Percentiles rank a stretch among this genome's conserved stretches.
Evolutionary conservation across 2,797 vertebrate genomes (phyloP).

Genomic region (Pseudochirops cupreus): DNA sequence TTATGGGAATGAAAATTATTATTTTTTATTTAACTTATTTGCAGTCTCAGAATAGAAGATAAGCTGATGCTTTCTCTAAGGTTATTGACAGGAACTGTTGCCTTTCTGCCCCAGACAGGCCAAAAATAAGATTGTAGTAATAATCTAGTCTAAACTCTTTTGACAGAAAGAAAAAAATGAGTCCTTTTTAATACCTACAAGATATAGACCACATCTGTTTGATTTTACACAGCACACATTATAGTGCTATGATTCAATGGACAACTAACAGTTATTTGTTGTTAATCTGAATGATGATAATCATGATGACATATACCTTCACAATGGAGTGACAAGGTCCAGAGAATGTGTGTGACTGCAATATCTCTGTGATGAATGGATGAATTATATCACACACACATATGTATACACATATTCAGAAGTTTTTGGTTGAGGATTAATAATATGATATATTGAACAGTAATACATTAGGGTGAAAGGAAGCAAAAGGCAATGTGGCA

Average conservation of each 20-base stretch:
- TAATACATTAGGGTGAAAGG: neutral
- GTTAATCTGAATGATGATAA: neutral
- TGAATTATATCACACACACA: neutral
- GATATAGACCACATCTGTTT: neutral
- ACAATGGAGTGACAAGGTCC: neutral
- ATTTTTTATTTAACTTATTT: neutral
- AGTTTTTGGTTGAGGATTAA: conserved; percentile 3
- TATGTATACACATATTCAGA: neutral
- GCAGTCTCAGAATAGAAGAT: neutral
- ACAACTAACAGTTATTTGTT: neutral
- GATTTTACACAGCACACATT: neutral
- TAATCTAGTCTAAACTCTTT: neutral
- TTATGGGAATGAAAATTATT: neutral
- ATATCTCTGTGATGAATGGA: neutral
- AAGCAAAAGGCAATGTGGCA: neutral
- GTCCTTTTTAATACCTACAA: neutral
- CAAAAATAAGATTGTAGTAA: neutral
- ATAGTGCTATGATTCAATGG: neutral
- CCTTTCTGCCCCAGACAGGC: neutral
- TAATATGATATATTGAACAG: conserved; percentile 14
- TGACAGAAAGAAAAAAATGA: neutral
- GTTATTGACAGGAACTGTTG: neutral
- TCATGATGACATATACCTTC: neutral
- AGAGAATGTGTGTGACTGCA: neutral
- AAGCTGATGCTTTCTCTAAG: neutral